phyloP scores from a whole-genome alignment of 2,888 invertebrate species.

The Aethes cnicana region DNA sequence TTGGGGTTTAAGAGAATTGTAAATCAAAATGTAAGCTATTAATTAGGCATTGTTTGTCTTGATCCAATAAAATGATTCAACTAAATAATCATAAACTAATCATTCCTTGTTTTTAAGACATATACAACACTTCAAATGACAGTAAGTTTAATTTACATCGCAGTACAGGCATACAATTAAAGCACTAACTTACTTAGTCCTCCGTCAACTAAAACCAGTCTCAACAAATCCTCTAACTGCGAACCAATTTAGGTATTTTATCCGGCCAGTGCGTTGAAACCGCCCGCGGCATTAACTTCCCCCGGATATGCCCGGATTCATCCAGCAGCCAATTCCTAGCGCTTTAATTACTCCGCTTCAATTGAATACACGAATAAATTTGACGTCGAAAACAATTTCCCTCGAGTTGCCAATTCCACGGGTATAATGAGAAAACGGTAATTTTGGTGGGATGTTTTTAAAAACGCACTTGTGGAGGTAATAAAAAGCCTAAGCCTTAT shows the following conservation, averaged over 20 bases:
- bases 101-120: too few species aligned
- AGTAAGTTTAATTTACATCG: too few species aligned
- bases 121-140: too few species aligned
- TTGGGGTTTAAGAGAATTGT: not conserved
- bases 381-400: conserved; percentile 10
- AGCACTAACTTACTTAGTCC: too few species aligned
- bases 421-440: not conserved
- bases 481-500: too few species aligned
- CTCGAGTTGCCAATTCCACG: conserved; percentile 7
- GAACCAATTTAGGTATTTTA: conserved; percentile 4
- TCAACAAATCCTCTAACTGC: not conserved
- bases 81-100: too few species aligned
- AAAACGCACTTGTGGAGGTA: too few species aligned
- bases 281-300: conserved; percentile 9
- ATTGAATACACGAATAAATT: conserved; percentile 24
- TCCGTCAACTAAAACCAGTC: not conserved
- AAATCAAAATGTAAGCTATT: too few species aligned
- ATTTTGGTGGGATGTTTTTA: conserved; percentile 6
- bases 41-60: too few species aligned
- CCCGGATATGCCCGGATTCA: conserved; percentile 31
- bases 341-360: conserved; percentile 27
- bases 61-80: too few species aligned
- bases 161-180: too few species aligned
- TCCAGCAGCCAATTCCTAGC: conserved; percentile 30
- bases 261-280: not conserved